phyloP scores from a whole-genome alignment of 37 sponge, comb jelly and placozoan genomes.

The Dysidea cf. avara region DNA sequence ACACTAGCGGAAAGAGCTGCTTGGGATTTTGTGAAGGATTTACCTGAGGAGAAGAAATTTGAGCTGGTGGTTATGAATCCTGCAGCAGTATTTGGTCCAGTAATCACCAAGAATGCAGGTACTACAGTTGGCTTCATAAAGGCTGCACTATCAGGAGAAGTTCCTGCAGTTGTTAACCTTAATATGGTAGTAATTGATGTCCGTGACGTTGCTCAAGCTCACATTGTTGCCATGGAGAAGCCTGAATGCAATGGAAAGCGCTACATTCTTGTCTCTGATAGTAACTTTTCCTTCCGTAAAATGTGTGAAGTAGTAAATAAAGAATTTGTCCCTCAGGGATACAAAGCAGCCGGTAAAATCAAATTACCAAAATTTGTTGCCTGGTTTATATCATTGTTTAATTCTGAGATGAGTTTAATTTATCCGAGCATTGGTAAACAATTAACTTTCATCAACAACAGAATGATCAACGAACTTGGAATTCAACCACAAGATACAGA shows the following conservation, averaged over 20 bases:
- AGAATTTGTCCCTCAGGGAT: slow-evolving; percentile 81
- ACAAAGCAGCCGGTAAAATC: slow-evolving; percentile 41
- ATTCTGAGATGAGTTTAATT: slow-evolving; percentile 13
- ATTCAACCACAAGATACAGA: slow-evolving; percentile 46
- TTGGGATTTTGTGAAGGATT: slow-evolving; percentile 71
- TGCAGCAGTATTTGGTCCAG: slow-evolving; percentile 68
- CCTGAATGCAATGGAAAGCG: slow-evolving; percentile 73
- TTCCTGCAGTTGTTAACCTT: slow-evolving; percentile 60
- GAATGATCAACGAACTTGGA: slow-evolving; percentile 67
- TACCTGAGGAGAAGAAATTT: slow-evolving; percentile 64
- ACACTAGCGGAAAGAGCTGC: slow-evolving; percentile 79
- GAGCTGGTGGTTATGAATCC: slow-evolving; percentile 84
- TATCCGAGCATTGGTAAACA: slow-evolving; percentile 39
- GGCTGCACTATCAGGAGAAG: slow-evolving; percentile 41
- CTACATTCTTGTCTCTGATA: slow-evolving; percentile 15
- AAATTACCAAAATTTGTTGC: slow-evolving; percentile 45
- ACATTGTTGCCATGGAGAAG: slow-evolving; percentile 79
- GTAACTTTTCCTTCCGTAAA: slow-evolving; percentile 36
- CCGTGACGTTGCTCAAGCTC: slow-evolving; percentile 82
- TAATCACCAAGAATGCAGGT: slow-evolving; percentile 45
- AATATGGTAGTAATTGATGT: slow-evolving; percentile 68
- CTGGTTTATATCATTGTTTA: slow-evolving; percentile 35
- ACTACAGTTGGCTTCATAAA: slow-evolving; percentile 12
- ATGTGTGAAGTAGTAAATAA: slow-evolving; percentile 46
- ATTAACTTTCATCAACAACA: slow-evolving; percentile 33